A percentile compares a stretch with the other conserved stretches of the same genome.
phyloP scores from a whole-genome alignment of 1,140 invertebrate species.

The Piezodorus guildinii region DNA sequence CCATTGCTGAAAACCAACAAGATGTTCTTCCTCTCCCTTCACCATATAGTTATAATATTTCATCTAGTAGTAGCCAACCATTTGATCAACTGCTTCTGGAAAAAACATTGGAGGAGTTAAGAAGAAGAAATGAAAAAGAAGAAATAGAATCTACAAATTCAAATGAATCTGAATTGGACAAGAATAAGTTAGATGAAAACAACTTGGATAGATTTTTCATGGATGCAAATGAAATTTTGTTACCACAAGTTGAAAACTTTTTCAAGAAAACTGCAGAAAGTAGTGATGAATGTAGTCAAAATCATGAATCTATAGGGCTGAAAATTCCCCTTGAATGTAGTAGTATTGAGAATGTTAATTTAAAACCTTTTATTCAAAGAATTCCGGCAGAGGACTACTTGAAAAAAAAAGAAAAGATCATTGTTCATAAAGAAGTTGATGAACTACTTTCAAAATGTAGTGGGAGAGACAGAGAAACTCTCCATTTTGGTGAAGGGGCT shows the following conservation, averaged over 20 bases:
- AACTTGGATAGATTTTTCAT: conserved; percentile 4
- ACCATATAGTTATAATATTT: neutral
- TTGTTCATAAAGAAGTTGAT: conserved; percentile 32
- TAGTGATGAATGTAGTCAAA: conserved; percentile 5
- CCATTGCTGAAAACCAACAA: neutral
- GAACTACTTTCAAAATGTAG: conserved; percentile 38
- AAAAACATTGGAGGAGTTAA: conserved; percentile 7
- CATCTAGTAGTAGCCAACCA: neutral
- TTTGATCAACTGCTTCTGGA: conserved; percentile 10
- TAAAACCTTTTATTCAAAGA: neutral
- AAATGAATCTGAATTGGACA: neutral
- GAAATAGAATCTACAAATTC: conserved; percentile 3
- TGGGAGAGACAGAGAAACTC: conserved; percentile 44
- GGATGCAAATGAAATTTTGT: conserved; percentile 10
- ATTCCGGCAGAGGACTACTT: conserved; percentile 6
- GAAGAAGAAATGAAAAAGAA: conserved; percentile 12
- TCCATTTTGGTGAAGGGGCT: conserved; percentile 40
- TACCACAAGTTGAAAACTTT: conserved; percentile 11
- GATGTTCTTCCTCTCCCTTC: neutral
- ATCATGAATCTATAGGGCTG: neutral
- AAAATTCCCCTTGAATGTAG: conserved; percentile 2
- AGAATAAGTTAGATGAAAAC: conserved; percentile 4
- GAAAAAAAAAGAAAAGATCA: conserved; percentile 18
- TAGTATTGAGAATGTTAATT: conserved; percentile 4
- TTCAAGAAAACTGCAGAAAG: conserved; percentile 3